Percentiles rank a stretch among this genome's conserved stretches.
Conservation (phyloP, 1,140 invertebrate genomes). For the Euura lappo region DNA sequence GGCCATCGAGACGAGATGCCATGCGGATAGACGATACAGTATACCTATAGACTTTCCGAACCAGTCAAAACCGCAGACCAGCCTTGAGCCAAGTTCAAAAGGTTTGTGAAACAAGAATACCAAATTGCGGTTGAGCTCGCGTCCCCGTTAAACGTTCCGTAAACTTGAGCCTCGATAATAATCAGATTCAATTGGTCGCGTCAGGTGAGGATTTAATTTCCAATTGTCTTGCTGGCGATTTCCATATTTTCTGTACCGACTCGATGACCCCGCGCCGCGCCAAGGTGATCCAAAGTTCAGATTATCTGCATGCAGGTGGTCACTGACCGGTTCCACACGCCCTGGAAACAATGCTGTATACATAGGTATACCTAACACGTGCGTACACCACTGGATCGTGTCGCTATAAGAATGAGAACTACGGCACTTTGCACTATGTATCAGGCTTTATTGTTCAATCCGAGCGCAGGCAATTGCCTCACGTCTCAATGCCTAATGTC, state of each 20-base stretch:
- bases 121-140: not conserved
- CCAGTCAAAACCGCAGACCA: not conserved
- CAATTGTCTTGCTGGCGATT: not conserved
- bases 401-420: too few species aligned
- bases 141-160: not conserved
- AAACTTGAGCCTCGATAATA: not conserved
- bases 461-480: too few species aligned
- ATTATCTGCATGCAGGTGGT: not conserved
- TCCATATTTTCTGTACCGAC: not conserved
- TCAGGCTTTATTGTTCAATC: too few species aligned
- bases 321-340: not conserved
- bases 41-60: not conserved
- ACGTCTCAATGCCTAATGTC: too few species aligned
- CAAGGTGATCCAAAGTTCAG: not conserved
- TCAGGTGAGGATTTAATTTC: not conserved
- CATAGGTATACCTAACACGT: too few species aligned
- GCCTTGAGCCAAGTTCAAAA: not conserved
- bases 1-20: too few species aligned
- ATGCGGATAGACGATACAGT: too few species aligned
- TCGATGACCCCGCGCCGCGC: not conserved
- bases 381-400: too few species aligned
- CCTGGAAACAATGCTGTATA: not conserved
- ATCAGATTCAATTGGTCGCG: not conserved
- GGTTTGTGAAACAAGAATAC: too few species aligned
- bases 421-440: too few species aligned